These are phyloP conservation scores for Clunio marinus DNA, from an alignment of 2,888 invertebrate genomes.

Conservation along the genomic window DNA sequence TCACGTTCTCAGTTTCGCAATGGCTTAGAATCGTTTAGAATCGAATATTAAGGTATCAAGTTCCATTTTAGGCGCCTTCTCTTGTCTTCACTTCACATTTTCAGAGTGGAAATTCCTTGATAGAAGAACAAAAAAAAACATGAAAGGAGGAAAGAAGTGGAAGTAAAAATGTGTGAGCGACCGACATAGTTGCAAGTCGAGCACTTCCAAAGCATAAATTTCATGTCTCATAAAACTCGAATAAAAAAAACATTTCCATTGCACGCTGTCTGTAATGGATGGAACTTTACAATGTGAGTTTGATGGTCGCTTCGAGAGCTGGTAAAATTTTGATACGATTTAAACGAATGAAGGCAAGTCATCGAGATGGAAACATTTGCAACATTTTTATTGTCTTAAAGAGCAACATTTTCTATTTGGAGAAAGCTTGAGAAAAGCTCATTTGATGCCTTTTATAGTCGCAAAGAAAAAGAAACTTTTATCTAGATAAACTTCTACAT, in stretches of 20 bases:
- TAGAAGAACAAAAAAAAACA: neutral
- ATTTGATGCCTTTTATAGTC: neutral
- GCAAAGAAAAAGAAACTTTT: slow-evolving; percentile 1
- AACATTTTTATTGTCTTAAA: slow-evolving; percentile 13
- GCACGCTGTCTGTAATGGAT: neutral
- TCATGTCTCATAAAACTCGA: slow-evolving; percentile 10
- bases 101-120: neutral
- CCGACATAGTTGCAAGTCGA: neutral
- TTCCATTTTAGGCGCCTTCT: neutral
- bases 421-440: neutral
- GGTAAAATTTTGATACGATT: neutral
- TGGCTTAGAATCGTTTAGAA: slow-evolving; percentile 19
- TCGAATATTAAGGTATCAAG: slow-evolving; percentile 24
- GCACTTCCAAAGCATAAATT: neutral
- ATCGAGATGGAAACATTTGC: slow-evolving; percentile 9
- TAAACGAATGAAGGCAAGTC: slow-evolving; percentile 5
- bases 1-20: slow-evolving; percentile 32
- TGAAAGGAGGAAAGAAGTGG: neutral
- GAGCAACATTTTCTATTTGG: neutral
- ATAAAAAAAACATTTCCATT: neutral
- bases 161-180: neutral
- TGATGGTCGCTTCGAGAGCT: neutral
- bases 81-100: neutral
- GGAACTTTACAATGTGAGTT: slow-evolving; percentile 4
- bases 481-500: slow-evolving; percentile 15